Conservation (phyloP, 2,797 vertebrate genomes). For the Leuciscus waleckii region DNA sequence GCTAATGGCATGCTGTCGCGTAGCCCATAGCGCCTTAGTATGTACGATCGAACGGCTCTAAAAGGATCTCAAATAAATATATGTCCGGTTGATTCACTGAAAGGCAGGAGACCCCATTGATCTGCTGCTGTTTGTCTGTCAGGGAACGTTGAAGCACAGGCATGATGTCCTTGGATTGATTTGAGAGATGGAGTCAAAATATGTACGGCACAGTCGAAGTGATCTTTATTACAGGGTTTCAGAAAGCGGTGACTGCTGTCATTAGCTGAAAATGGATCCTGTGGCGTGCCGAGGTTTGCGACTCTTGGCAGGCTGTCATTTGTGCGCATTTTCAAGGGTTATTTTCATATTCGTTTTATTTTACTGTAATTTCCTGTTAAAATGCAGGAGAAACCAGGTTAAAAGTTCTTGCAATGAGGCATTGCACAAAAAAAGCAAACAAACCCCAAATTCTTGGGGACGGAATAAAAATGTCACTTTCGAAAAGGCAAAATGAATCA, state of each 20-base stretch:
- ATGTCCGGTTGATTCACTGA: slow-evolving; percentile 23
- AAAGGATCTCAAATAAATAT: slow-evolving; percentile 22
- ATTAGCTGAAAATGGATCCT: slow-evolving; percentile 43
- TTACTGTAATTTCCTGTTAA: slow-evolving; percentile 54
- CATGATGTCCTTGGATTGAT: slow-evolving; percentile 35
- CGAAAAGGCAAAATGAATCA: slow-evolving; percentile 11
- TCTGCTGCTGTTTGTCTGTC: slow-evolving; percentile 11
- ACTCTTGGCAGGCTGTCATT: slow-evolving; percentile 58
- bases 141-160: slow-evolving; percentile 2
- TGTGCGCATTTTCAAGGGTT: slow-evolving; percentile 45
- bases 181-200: slow-evolving; percentile 27
- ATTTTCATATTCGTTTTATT: slow-evolving; percentile 51
- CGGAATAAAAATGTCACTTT: slow-evolving; percentile 45
- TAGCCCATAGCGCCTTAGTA: slow-evolving; percentile 49
- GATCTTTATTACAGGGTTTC: slow-evolving; percentile 18
- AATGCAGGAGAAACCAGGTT: slow-evolving; percentile 37
- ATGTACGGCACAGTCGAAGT: slow-evolving; percentile 3
- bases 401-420: slow-evolving; percentile 7
- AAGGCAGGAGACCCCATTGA: slow-evolving; percentile 2
- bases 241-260: slow-evolving; percentile 44
- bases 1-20: slow-evolving; percentile 59
- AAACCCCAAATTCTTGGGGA: slow-evolving; percentile 1
- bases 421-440: background rate
- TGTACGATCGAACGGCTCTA: slow-evolving; percentile 48
- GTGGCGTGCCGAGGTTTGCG: slow-evolving; percentile 38